These are phyloP conservation scores for Chrysotoxum bicinctum DNA, from an alignment of 2,888 invertebrate species.

Conservation along the genomic window DNA sequence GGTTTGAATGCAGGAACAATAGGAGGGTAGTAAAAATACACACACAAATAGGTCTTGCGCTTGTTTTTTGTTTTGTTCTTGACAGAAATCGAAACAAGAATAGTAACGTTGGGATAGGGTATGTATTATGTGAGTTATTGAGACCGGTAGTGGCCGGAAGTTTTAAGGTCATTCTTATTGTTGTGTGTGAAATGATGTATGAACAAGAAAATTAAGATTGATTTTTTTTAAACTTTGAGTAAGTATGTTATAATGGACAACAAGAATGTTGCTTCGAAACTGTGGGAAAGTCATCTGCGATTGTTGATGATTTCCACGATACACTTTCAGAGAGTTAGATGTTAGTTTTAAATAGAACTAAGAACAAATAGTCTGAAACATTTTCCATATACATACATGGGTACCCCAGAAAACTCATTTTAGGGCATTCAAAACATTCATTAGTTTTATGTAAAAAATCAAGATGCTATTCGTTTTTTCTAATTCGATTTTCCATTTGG, in stretches of 20 bases:
- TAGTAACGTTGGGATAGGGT: slow-evolving; percentile 35
- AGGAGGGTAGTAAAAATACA: slow-evolving; percentile 23
- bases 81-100: slow-evolving; percentile 38
- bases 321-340: too few species aligned
- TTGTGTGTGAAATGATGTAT: not conserved
- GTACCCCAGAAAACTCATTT: too few species aligned
- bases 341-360: too few species aligned
- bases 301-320: too few species aligned
- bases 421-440: too few species aligned
- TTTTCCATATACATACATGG: too few species aligned
- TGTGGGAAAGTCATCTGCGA: too few species aligned
- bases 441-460: too few species aligned
- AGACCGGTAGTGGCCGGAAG: not conserved
- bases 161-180: not conserved
- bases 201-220: not conserved
- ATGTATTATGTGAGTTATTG: slow-evolving; percentile 10
- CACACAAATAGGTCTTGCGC: slow-evolving; percentile 33
- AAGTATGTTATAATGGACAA: not conserved
- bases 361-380: too few species aligned
- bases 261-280: too few species aligned
- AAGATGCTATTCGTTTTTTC: too few species aligned
- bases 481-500: too few species aligned
- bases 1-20: slow-evolving; percentile 50
- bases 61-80: not conserved
- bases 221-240: not conserved